A percentile compares a stretch with the other conserved stretches of the same genome.
Conservation (phyloP, 2,888 invertebrate species). For the Drosophila cognata region DNA sequence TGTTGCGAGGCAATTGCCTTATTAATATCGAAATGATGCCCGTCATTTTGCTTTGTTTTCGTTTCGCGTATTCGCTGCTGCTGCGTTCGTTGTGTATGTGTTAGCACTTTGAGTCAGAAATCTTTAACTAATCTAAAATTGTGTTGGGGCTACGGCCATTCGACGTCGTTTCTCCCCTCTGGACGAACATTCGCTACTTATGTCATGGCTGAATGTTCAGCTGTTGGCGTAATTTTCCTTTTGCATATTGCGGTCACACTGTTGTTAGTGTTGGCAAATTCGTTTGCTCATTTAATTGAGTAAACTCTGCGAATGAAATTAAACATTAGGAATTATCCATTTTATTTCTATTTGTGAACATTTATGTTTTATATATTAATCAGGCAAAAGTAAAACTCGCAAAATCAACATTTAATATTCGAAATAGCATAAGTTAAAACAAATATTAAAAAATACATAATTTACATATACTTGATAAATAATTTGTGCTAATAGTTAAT, state of each 20-base stretch:
- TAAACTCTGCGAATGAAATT: constrained; percentile 1
- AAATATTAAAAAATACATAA: neutral
- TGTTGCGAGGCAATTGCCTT: constrained; percentile 85
- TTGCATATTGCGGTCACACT: constrained; percentile 48
- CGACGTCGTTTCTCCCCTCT: constrained; percentile 68
- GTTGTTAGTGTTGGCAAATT: constrained; percentile 32
- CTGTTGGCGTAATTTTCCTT: constrained; percentile 39
- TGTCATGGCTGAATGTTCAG: constrained; percentile 56
- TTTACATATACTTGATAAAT: neutral
- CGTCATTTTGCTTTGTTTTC: constrained; percentile 82
- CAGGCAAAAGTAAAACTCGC: neutral
- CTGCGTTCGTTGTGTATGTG: constrained; percentile 31
- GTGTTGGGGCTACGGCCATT: constrained; percentile 54
- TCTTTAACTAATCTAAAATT: constrained; percentile 53
- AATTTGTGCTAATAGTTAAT: neutral
- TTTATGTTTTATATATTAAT: neutral
- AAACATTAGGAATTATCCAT: neutral
- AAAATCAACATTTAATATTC: neutral
- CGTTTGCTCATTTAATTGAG: neutral
- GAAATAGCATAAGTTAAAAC: neutral
- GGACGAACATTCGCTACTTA: constrained; percentile 62
- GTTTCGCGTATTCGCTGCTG: constrained; percentile 34
- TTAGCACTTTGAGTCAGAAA: constrained; percentile 56
- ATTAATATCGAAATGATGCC: constrained; percentile 86
- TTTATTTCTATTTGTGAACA: neutral